Base-by-base conservation (phyloP, 53 echinoderm and acorn worm species). In the Echinometra lucunter region DNA sequence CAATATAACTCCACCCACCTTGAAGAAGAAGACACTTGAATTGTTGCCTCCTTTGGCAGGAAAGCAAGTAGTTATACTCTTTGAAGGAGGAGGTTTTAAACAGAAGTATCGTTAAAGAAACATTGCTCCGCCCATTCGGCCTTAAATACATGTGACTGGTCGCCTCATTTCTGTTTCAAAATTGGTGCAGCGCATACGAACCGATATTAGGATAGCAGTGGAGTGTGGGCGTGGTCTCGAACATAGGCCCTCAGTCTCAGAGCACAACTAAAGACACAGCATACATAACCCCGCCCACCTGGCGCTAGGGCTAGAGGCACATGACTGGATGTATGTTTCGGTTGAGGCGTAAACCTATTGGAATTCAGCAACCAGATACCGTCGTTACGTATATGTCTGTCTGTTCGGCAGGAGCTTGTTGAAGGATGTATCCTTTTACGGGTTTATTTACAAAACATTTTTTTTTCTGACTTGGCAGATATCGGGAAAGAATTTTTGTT, bases 391-490 rank as follows among this genome's bases (percentile, higher is more conserved):
- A 72, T 72, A 15, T 72, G 35, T 72, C 72, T 72, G 72, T 72
- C 72, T 72, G 72, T 72, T 13, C 72, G 35, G 9, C 7, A 28
- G 28, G 35, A 32, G 35, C 72, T 72, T 34, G 72, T 13, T 35
- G 72, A 72, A 35, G 72, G 72, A 72, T 72, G 35, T 72, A 72
- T 72, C 72, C 72, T 72, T 72, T 53, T 70, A 34, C 72, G 34
- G 72, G 72, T 72, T 72, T 72, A 72, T 72, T 72, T 72, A 35
- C 72, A 72, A 72, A 72, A 72, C 72, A 35, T 72, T 72, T 72
- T 53, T 35, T 72, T 72, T 35, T 72, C 72, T 72, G 72, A 72
- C 72, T 72, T 1, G 72, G 72, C 72, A 72, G 72, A 72, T 72
- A 72, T 72, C 32, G n/a, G 72, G 13, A 72, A 34, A 72, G 53